Conservation (phyloP, 2,888 invertebrate species). For the Zeuzera pyrina region DNA sequence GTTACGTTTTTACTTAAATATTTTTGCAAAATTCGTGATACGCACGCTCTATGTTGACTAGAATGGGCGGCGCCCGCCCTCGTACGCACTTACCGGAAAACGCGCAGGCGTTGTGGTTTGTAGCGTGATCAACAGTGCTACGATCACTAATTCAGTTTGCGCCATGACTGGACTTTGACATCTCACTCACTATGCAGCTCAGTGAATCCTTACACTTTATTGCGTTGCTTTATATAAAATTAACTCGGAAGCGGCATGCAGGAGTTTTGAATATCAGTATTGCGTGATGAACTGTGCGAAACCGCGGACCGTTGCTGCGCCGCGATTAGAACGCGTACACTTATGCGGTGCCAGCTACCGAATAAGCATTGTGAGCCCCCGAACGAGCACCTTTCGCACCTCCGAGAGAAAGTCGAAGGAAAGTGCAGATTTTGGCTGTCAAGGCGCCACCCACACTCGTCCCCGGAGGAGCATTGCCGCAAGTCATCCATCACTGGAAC, state of each 20-base stretch:
- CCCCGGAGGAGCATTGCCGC: constrained; percentile 63
- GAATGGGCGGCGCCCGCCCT: constrained; percentile 42
- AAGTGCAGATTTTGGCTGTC: constrained; percentile 71
- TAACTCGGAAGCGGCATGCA: constrained; percentile 48
- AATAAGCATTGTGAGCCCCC: constrained; percentile 64
- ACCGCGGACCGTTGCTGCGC: constrained; percentile 27
- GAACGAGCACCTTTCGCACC: constrained; percentile 68
- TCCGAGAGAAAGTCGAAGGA: constrained; percentile 72
- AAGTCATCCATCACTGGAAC: constrained; percentile 58
- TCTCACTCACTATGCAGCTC: constrained; percentile 37
- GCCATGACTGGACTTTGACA: constrained; percentile 46
- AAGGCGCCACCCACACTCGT: constrained; percentile 63
- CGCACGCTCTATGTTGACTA: too few species aligned
- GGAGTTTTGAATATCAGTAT: constrained; percentile 64
- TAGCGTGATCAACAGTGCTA: constrained; percentile 49
- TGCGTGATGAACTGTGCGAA: constrained; percentile 41
- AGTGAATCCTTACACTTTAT: too few species aligned
- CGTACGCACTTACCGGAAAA: constrained; percentile 60
- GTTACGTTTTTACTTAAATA: too few species aligned
- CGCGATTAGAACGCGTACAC: constrained; percentile 65
- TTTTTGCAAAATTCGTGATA: too few species aligned
- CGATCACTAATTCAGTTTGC: constrained; percentile 38
- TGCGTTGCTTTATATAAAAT: too few species aligned
- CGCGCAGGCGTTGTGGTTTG: constrained; percentile 60
- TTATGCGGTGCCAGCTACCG: constrained; percentile 66